Conservation (phyloP, 2,113 vertebrate genomes). For the Kobus ellipsiprymnus region DNA sequence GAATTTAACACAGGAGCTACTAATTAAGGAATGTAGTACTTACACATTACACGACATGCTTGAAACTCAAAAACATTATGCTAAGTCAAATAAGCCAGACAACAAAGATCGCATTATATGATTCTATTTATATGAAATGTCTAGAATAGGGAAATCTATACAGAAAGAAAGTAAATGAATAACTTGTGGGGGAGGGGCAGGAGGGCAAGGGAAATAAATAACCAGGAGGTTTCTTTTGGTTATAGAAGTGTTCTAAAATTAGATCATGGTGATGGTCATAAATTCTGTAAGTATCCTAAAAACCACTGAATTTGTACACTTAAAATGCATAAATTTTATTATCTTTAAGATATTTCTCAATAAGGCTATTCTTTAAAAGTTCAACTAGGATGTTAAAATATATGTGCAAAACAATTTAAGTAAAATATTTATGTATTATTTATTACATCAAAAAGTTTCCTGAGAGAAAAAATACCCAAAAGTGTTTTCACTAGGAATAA, state of each 20-base stretch:
- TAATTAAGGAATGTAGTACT: not conserved
- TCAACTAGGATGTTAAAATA: not conserved
- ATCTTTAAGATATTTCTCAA: conserved; percentile 8
- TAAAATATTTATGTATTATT: not conserved
- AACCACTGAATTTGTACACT: not conserved
- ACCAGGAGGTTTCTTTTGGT: not conserved
- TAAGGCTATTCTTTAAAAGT: conserved; percentile 22
- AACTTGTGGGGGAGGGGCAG: not conserved
- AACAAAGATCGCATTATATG: not conserved
- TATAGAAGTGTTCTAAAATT: not conserved
- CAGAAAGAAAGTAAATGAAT: not conserved
- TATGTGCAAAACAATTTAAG: not conserved
- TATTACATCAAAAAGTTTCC: not conserved
- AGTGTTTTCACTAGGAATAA: not conserved
- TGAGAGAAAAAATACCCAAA: not conserved
- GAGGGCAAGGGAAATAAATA: not conserved
- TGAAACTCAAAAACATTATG: not conserved
- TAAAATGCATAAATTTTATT: not conserved
- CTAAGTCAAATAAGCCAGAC: not conserved
- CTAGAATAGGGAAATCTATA: not conserved
- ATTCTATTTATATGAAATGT: not conserved
- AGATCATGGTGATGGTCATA: not conserved
- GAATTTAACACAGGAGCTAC: not conserved
- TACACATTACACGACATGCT: not conserved
- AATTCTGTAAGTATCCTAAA: not conserved